These are phyloP conservation scores for Oenanthe melanoleuca DNA, from an alignment of 2,113 vertebrate genomes.

Conservation along the genomic window DNA sequence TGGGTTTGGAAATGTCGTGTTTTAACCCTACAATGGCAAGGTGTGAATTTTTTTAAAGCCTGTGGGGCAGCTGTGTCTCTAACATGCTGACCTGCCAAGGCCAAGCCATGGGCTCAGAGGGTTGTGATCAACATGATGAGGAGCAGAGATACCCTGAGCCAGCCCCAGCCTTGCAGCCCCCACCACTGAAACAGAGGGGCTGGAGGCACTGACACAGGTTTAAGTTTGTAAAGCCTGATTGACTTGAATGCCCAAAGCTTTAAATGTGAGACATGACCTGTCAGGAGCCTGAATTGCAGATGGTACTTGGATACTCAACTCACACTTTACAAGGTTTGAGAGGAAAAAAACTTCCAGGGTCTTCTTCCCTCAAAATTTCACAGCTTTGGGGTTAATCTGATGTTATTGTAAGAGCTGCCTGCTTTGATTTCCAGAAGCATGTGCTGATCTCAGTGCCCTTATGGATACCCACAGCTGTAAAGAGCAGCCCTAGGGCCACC, in stretches of 20 bases:
- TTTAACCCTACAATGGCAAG: conserved; percentile 4
- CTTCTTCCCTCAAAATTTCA: neutral
- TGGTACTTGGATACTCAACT: neutral
- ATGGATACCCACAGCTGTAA: fast-evolving
- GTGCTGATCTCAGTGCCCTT: neutral
- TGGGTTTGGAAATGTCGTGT: neutral
- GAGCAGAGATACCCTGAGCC: neutral
- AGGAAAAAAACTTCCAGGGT: neutral
- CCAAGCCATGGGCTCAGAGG: neutral
- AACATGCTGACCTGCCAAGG: neutral
- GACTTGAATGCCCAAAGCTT: neutral
- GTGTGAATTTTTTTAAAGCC: neutral
- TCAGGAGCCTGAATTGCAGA: neutral
- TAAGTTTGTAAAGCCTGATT: neutral
- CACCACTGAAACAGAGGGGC: neutral
- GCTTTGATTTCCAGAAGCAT: neutral
- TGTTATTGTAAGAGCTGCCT: neutral
- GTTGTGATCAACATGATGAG: fast-evolving
- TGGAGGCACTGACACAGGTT: neutral
- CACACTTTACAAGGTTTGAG: neutral
- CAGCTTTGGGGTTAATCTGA: neutral
- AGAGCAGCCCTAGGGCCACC: neutral
- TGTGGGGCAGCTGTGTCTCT: neutral
- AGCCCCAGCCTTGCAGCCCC: neutral
- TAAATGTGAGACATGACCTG: neutral